Conservation (phyloP, 2,113 vertebrate genomes). For the Syrmaticus mikado region DNA sequence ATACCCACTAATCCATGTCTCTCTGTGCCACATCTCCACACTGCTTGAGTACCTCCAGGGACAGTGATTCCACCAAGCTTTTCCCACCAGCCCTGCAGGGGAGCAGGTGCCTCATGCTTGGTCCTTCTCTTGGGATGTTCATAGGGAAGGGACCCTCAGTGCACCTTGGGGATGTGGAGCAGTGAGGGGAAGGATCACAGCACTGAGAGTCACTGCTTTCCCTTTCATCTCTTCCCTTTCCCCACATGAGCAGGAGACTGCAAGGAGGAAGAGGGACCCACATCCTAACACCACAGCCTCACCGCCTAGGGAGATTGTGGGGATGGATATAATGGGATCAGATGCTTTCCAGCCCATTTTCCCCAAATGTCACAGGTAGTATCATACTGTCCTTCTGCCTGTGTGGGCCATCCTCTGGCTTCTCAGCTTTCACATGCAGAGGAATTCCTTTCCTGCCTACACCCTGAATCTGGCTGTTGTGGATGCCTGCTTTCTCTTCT, state of each 20-base stretch:
- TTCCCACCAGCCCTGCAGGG: neutral
- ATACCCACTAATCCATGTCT: no score
- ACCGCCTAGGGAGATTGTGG: accelerated
- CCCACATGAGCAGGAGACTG: neutral
- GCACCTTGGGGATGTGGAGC: neutral
- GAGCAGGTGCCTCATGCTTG: no score
- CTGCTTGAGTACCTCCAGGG: no score
- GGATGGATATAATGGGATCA: neutral
- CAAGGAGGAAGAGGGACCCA: neutral
- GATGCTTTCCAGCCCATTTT: neutral
- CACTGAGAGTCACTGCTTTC: neutral
- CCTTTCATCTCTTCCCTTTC: neutral
- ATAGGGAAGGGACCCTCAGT: accelerated
- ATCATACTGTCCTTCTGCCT: neutral
- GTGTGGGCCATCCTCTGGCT: conserved; percentile 34
- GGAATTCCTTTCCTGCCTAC: conserved; percentile 14
- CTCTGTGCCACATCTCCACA: no score
- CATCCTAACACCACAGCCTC: neutral
- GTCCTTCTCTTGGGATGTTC: neutral
- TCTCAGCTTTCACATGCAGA: neutral
- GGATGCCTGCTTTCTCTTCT: conserved; percentile 23
- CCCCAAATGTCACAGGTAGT: neutral
- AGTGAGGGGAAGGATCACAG: neutral
- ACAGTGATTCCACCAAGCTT: neutral
- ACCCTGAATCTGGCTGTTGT: conserved; percentile 29